Base-by-base conservation (phyloP, 2,113 vertebrate species). In the Clupea harengus region DNA sequence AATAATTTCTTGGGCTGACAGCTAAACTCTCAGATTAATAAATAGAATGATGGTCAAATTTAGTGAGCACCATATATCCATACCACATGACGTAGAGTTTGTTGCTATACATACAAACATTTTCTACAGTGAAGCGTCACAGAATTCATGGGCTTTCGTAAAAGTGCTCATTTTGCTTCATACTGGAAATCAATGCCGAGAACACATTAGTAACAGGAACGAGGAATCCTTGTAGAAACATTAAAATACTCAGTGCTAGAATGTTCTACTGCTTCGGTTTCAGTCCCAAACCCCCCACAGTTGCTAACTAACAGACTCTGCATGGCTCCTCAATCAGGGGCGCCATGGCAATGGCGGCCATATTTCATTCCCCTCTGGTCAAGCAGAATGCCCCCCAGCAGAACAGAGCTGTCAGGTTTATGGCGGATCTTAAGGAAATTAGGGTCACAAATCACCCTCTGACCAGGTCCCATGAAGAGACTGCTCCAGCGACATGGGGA, bases 331-430 rank as follows among this genome's bases (percentile, higher is more conserved):
- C 85, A 89, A 86, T 88, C 86, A 89, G 83, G 45, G 52, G 85
- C 84, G 88, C 87, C 85, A 86, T 83, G 85, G 83, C 84, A 64
- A 88, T 85, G 50, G 83, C 46, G 84, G 83, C 75, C 82, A 83
- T 91, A 89, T 88, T 85, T 91, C 89, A 86, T 84, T 82, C 47
- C 80, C 45, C 84, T 64, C 47, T 50, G 8, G 80, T 84, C 75
- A 83, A 87, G 78, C 75, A 86, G 45, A 83, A 84, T 82, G 81
- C 81, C 80, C 81, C 86, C 88, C 84, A 83, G 86, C 85, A 90
- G 89, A 90, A 90, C 90, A 90, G 88, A 86, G 86, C 84, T 47
- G 88, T 81, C 90, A 89, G 90, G 64, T 91, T 91, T 90, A 91
- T 90, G 86, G 88, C 82, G 75, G 87, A 89, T 90, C 89, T 87